Base-by-base conservation (phyloP, 2,113 vertebrate species). In the Trogon surrucura region DNA sequence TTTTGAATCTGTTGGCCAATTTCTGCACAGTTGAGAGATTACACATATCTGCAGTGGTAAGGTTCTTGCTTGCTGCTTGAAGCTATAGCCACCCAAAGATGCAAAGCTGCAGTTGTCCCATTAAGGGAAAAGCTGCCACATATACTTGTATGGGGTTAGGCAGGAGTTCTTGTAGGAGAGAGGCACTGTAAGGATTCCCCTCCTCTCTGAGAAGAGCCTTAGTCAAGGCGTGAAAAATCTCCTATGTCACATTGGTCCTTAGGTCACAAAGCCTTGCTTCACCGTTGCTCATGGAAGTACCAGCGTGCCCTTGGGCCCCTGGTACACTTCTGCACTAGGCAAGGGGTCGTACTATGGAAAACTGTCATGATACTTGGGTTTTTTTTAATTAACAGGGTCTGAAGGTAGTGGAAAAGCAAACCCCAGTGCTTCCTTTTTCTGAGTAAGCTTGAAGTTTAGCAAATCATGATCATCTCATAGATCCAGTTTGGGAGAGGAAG, bases 161-260 rank as follows among this genome's bases (percentile, higher is more conserved):
- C 21, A 48, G 36, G 36, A 93, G n/a, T 65, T 67, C 53, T 23
- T 66, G 44, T 30, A 65, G 25, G 56, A 58, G 47, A 81, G 36
- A 53, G 53, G 16, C 16, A 22, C 30, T 16, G 1, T 17, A n/a
- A 70, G 10, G 53, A 18, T 85, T 78, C 16, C 3, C 6, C 21
- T 78, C 11, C 36, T 74, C 22, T 54, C 38, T 82, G 30, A 27
- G 64, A 45, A 62, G 51, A 50, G 8, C 25, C 72, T 87, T 62
- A 51, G 61, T 58, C 18, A 69, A 85, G 54, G 54, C 30, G 27
- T 69, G 45, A 72, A 88, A 72, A 64, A 32, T 81, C 41, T 78
- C 13, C 11, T 0, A 0, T 54, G 25, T 41, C 57, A 25, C 65
- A 27, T 47, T 0, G 0, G 54, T 81, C 44, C 30, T 47, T 74